Conservation (phyloP, 2,797 vertebrate species). For the Scomberomorus guttatus region DNA sequence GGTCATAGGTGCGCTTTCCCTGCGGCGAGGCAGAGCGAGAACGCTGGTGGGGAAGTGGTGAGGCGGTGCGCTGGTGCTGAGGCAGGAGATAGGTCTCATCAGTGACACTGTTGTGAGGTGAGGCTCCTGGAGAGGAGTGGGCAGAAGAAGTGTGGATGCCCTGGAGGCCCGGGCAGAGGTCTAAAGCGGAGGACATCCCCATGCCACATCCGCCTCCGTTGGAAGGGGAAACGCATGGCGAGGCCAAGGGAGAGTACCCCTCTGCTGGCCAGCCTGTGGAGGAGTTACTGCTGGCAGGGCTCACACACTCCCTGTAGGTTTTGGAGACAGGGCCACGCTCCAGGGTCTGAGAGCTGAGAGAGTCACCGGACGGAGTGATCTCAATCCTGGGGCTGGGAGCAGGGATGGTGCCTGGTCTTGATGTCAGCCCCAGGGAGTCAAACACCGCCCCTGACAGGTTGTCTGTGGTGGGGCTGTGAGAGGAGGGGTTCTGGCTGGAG, state of each 20-base stretch:
- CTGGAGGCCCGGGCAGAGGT: slow-evolving; percentile 93
- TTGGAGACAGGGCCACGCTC: slow-evolving; percentile 86
- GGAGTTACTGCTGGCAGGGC: slow-evolving; percentile 96
- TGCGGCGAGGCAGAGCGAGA: slow-evolving; percentile 94
- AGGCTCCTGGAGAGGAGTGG: slow-evolving; percentile 94
- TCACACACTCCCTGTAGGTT: slow-evolving; percentile 94
- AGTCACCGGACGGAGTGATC: slow-evolving; percentile 95
- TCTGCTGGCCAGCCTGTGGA: slow-evolving; percentile 96
- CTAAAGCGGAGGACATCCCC: slow-evolving; percentile 87
- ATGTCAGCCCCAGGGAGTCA: slow-evolving; percentile 81
- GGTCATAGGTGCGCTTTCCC: slow-evolving; percentile 92
- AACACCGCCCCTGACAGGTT: slow-evolving; percentile 38
- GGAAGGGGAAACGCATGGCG: slow-evolving; percentile 92
- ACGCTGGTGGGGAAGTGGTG: slow-evolving; percentile 89
- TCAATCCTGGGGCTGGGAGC: slow-evolving; percentile 95
- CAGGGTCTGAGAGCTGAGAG: slow-evolving; percentile 87
- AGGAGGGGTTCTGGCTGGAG: slow-evolving; percentile 78
- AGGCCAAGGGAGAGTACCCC: slow-evolving; percentile 90
- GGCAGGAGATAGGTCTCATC: slow-evolving; percentile 90
- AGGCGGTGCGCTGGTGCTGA: slow-evolving; percentile 74
- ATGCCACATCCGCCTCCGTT: slow-evolving; percentile 72
- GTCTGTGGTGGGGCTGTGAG: slow-evolving; percentile 48
- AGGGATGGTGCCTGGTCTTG: slow-evolving; percentile 82
- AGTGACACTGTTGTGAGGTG: slow-evolving; percentile 91
- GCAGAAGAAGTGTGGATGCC: slow-evolving; percentile 93